phyloP scores from a whole-genome alignment of 35 echinoderm and acorn worm genomes.

The Apostichopus californicus region DNA sequence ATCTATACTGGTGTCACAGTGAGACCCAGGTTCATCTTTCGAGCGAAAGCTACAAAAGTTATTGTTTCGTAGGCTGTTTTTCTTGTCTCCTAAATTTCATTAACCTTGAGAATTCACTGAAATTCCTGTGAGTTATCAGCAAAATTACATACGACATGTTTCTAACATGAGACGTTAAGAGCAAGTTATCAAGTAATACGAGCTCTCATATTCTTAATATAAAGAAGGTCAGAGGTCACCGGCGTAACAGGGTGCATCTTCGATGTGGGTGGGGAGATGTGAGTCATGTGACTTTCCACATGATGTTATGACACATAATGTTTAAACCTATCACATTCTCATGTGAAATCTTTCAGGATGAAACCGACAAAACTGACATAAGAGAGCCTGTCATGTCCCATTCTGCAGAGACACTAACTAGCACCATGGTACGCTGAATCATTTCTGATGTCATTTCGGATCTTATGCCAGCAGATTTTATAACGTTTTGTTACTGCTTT shows the following conservation, averaged over 20 bases:
- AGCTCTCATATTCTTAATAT: neutral
- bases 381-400: too few relatives aligned
- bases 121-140: neutral
- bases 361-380: too few relatives aligned
- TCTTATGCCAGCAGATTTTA: too few relatives aligned
- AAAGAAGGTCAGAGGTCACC: neutral
- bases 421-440: too few relatives aligned
- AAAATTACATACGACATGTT: neutral
- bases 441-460: too few relatives aligned
- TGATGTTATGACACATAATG: neutral
- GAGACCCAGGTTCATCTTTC: too few relatives aligned
- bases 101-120: neutral
- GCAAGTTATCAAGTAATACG: neutral
- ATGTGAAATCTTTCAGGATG: neutral
- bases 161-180: neutral
- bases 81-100: neutral
- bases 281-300: neutral
- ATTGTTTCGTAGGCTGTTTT: neutral
- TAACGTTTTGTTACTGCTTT: too few relatives aligned
- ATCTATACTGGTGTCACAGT: too few relatives aligned
- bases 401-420: too few relatives aligned
- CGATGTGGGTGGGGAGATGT: neutral
- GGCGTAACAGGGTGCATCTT: neutral
- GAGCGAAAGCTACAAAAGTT: neutral
- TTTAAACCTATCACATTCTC: neutral